Percentiles rank a stretch among this genome's conserved stretches.
phyloP scores from a whole-genome alignment of 2,797 vertebrate genomes.

The Gastrophryne carolinensis region DNA sequence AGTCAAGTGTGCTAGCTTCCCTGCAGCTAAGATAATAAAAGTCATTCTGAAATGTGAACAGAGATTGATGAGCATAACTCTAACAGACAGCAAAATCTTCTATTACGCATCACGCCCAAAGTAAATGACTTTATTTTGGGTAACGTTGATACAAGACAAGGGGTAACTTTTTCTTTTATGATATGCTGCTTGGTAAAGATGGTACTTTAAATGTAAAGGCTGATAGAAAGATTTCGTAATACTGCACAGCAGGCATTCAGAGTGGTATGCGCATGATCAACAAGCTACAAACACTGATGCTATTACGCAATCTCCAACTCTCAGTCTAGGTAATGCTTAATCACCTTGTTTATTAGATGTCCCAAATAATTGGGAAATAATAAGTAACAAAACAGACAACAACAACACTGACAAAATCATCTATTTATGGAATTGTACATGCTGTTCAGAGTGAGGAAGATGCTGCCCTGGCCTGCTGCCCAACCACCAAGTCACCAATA shows the following conservation, averaged over 20 bases:
- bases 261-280: neutral
- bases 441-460: neutral
- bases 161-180: too few species aligned
- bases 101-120: too few species aligned
- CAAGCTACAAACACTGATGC: neutral
- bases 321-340: slow-evolving; percentile 12
- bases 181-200: too few species aligned
- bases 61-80: too few species aligned
- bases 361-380: slow-evolving; percentile 6
- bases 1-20: neutral
- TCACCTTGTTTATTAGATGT: slow-evolving; percentile 27
- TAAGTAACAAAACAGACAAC: neutral
- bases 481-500: neutral
- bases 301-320: slow-evolving; percentile 25
- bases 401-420: too few species aligned
- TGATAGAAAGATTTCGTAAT: neutral
- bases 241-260: neutral
- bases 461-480: neutral
- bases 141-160: too few species aligned
- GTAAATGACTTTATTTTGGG: too few species aligned
- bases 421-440: slow-evolving; percentile 40
- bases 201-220: too few species aligned
- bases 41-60: too few species aligned
- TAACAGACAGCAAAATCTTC: too few species aligned
- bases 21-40: neutral